Conservation (phyloP, 2,888 invertebrate species). For the Lasioglossum vierecki region DNA sequence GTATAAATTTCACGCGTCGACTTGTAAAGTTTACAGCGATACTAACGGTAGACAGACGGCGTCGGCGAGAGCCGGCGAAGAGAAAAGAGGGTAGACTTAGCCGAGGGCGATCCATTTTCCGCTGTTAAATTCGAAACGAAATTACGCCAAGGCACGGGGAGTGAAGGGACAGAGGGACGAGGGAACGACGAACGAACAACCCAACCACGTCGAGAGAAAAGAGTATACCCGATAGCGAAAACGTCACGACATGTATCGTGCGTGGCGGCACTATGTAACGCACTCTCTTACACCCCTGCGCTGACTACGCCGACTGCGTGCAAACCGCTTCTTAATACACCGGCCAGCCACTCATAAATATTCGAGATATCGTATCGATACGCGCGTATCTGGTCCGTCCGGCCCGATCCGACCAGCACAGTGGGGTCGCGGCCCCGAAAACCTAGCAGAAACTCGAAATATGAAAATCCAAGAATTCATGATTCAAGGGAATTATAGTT, state of each 20-base stretch:
- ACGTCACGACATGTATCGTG: slow-evolving; percentile 81
- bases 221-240: slow-evolving; percentile 33
- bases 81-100: slow-evolving; percentile 57
- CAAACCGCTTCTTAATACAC: slow-evolving; percentile 43
- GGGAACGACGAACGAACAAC: neutral
- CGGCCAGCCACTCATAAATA: slow-evolving; percentile 70
- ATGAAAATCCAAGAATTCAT: no score
- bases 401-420: neutral
- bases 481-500: no score
- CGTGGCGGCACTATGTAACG: slow-evolving; percentile 77
- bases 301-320: slow-evolving; percentile 51
- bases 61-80: neutral
- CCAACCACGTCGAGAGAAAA: neutral
- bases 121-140: slow-evolving; percentile 49
- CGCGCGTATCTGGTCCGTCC: slow-evolving; percentile 11
- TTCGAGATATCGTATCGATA: slow-evolving; percentile 69
- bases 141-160: slow-evolving; percentile 9
- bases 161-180: neutral
- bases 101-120: slow-evolving; percentile 74
- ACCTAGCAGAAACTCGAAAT: no score
- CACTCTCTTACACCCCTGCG: slow-evolving; percentile 63
- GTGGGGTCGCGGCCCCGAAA: no score
- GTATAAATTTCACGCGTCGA: no score
- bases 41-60: neutral
- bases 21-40: no score